A percentile compares a stretch with the other conserved stretches of the same genome.
Evolutionary conservation across 2,113 vertebrate species (phyloP).

Genomic region (Lathamus discolor): DNA sequence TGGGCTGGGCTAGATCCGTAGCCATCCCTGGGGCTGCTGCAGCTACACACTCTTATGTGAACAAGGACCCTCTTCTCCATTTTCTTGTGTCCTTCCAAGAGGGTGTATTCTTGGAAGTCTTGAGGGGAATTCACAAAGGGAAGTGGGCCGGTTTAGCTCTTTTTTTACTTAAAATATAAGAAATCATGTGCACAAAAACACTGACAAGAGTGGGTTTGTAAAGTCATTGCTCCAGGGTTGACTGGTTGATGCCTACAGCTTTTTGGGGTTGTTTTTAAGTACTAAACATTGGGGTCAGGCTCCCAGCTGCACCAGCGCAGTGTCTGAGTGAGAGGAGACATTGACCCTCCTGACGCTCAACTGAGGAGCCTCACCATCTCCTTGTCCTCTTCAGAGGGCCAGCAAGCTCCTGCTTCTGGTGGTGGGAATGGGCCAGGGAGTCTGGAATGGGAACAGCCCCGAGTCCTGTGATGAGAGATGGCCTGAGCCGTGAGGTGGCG

Average conservation of each 20-base stretch:
- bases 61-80: rapidly evolving
- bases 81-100: rapidly evolving
- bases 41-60: neutral
- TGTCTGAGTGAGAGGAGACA: neutral
- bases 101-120: rapidly evolving
- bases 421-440: neutral
- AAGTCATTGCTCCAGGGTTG: rapidly evolving
- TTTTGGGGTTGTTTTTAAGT: neutral
- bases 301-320: neutral
- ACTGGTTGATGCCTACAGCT: neutral
- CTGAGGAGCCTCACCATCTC: neutral
- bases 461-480: neutral
- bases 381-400: neutral
- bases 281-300: neutral
- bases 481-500: neutral
- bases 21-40: neutral
- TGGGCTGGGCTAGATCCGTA: neutral
- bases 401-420: neutral
- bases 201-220: neutral
- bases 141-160: neutral
- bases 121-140: neutral
- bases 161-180: neutral
- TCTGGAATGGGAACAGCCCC: neutral
- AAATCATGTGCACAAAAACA: neutral
- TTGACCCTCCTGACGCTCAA: neutral